Conservation (phyloP, 2,113 vertebrate species). For the Hyperoodon ampullatus region DNA sequence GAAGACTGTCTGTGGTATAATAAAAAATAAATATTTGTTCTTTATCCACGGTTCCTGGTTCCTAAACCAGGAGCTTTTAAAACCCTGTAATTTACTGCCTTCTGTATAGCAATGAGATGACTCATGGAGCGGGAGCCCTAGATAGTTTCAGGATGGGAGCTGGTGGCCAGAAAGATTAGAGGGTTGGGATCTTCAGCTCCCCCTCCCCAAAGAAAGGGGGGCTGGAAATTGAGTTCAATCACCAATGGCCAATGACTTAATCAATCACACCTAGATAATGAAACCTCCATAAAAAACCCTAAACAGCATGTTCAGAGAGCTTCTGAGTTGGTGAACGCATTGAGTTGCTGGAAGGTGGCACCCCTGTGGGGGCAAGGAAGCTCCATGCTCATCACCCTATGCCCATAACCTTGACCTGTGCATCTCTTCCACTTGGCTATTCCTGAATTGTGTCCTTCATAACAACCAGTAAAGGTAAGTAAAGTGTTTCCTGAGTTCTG, state of each 20-base stretch:
- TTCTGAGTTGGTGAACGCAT: neutral
- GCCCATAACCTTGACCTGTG: neutral
- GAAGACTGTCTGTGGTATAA: neutral
- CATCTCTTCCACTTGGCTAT: neutral
- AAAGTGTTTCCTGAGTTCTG: neutral
- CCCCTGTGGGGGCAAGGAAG: accelerated
- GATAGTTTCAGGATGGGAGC: neutral
- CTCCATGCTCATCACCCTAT: accelerated
- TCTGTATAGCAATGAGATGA: neutral
- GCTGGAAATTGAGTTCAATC: neutral
- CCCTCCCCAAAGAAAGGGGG: neutral
- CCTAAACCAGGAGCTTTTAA: neutral
- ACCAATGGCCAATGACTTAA: neutral
- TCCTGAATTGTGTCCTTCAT: neutral
- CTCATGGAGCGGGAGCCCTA: neutral
- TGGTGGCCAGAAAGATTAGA: neutral
- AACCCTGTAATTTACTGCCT: neutral
- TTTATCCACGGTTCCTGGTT: neutral
- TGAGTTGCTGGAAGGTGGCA: neutral
- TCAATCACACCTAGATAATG: neutral
- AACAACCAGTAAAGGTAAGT: neutral
- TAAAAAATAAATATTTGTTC: neutral
- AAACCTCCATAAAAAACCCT: neutral
- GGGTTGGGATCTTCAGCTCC: neutral
- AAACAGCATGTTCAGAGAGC: neutral